These are phyloP conservation scores for Drosophila ustulata DNA, from an alignment of 2,888 invertebrate species.

Conservation along the genomic window DNA sequence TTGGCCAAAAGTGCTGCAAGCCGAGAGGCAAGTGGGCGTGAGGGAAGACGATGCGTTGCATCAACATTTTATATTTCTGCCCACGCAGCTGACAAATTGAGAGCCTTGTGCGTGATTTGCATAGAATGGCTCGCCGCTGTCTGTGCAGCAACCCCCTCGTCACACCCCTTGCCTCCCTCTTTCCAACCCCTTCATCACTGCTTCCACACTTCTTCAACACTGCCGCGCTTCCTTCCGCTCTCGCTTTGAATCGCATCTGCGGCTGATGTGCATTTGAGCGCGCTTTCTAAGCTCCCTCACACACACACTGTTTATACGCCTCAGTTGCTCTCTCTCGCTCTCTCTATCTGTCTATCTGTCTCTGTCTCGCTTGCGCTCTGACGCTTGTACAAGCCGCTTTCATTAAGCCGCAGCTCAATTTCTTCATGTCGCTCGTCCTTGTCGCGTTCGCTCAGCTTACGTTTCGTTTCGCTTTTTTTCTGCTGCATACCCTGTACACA, in stretches of 20 bases:
- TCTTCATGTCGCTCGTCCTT: constrained; percentile 57
- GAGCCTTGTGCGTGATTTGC: constrained; percentile 56
- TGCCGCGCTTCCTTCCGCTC: not conserved
- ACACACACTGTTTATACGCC: constrained; percentile 11
- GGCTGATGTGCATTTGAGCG: constrained; percentile 59
- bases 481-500: constrained; percentile 6
- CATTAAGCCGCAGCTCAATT: constrained; percentile 67
- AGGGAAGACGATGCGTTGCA: constrained; percentile 8
- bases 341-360: not conserved
- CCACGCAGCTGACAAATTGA: constrained; percentile 54
- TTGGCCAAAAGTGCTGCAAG: constrained; percentile 16
- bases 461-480: constrained; percentile 9
- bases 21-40: not conserved
- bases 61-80: constrained; percentile 50
- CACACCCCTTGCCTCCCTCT: too few species aligned
- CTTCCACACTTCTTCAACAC: not conserved
- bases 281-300: constrained; percentile 51
- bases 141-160: not conserved
- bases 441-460: constrained; percentile 50
- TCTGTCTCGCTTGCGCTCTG: not conserved
- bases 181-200: not conserved
- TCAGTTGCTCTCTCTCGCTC: constrained; percentile 1
- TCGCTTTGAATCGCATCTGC: constrained; percentile 4
- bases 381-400: constrained; percentile 43
- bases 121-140: constrained; percentile 28